Base-by-base conservation (phyloP, 2,113 vertebrate species). In the Mustelus asterias region DNA sequence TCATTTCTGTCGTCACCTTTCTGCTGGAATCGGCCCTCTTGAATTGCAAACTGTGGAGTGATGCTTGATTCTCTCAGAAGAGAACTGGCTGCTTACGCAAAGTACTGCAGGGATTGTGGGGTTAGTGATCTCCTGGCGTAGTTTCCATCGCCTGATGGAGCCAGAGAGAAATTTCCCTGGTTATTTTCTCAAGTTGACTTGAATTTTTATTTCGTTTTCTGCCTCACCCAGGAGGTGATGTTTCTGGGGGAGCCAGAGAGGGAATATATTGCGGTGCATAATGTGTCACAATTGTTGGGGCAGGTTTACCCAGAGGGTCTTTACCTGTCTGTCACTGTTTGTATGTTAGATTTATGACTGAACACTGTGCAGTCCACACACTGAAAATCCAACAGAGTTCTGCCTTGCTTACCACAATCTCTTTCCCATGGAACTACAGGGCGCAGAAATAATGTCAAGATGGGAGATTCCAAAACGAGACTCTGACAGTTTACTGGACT, bases 401-500 rank as follows among this genome's bases (percentile, higher is more conserved):
- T 3, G 7, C 60, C 89, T 93, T 65, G 18, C 26, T 63, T n/a
- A 63, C 58, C 33, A 11, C 58, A n/a, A 63, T 16, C 88, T 37
- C 89, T 93, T 93, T 65, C 18, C 60, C 60, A n/a, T 37, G 1
- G n/a, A 37, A 2, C 65, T 63, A 92, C 96, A 97, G 97, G 96
- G 96, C 80, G 97, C 96, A 95, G 58, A 60, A 96, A 96, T 70
- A 96, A 8, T 63, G 1, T 3, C 96, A 90, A 96, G 95, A 72
- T 97, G 96, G 96, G 96, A 96, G 63, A 96, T 93, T 22, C 41
- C 95, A 0, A 78, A 96, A 24, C 97, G 97, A 96, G 98, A 98
- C 94, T 98, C 98, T 2, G 98, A 98, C 0, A 98, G 98, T 0
- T 94, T 98, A 0, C 97, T 97, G 29, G 98, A 98, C 76, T 98